phyloP scores from a whole-genome alignment of 2,113 vertebrate genomes.

The Aegithalos caudatus region DNA sequence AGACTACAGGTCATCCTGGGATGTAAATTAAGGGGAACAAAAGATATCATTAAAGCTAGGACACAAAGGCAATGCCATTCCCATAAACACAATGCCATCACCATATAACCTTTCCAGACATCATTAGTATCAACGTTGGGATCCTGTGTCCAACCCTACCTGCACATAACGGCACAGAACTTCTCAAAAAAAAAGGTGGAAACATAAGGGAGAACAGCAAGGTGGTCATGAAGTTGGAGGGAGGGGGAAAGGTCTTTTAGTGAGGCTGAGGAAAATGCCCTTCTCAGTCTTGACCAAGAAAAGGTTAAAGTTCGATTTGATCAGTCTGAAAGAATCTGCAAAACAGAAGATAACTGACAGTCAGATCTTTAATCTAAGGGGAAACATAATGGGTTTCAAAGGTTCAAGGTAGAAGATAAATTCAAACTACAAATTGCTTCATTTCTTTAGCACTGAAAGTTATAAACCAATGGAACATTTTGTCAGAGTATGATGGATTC shows the following conservation, averaged over 20 bases:
- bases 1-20: background rate
- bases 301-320: background rate
- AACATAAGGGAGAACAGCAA: background rate
- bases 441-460: constrained; percentile 1
- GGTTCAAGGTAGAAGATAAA: background rate
- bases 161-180: background rate
- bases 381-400: constrained; percentile 21
- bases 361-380: background rate
- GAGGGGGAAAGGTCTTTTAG: background rate
- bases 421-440: constrained; percentile 42
- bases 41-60: background rate
- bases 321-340: background rate
- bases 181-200: background rate
- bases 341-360: background rate
- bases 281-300: background rate
- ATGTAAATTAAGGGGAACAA: background rate
- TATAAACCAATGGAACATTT: constrained; percentile 29
- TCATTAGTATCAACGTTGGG: background rate
- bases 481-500: background rate
- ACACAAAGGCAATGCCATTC: background rate
- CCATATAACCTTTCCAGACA: background rate
- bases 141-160: background rate
- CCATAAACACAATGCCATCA: background rate
- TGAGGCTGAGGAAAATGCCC: background rate
- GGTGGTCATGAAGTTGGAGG: background rate